Percentiles rank a stretch among this genome's conserved stretches.
Conservation (phyloP, 35 echinoderm and acorn worm genomes). For the Eucidaris tribuloides region DNA sequence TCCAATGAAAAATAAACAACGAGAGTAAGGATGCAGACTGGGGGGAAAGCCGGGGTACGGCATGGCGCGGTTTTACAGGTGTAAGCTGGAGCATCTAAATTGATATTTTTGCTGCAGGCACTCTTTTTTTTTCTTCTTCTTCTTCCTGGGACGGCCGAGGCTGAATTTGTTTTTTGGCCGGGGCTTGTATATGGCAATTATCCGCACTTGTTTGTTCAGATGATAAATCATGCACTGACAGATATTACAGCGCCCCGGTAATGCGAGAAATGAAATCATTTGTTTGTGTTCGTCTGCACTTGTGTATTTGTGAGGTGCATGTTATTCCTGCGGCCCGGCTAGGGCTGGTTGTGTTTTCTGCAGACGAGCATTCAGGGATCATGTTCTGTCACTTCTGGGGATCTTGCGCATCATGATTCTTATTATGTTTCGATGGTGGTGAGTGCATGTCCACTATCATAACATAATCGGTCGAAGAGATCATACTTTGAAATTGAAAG, state of each 20-base stretch:
- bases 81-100: constrained; percentile 17
- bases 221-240: constrained; percentile 31
- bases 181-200: constrained; percentile 40
- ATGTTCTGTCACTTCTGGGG: too few relatives aligned
- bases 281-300: constrained; percentile 11
- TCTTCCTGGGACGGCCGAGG: constrained; percentile 12
- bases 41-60: neutral
- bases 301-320: neutral
- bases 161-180: constrained; percentile 22
- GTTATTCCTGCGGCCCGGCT: neutral
- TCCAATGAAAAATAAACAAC: constrained; percentile 39
- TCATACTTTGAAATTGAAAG: too few relatives aligned
- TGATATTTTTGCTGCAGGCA: constrained; percentile 34
- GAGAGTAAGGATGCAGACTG: constrained; percentile 6
- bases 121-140: too few relatives aligned
- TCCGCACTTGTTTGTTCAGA: constrained; percentile 26
- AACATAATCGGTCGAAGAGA: too few relatives aligned
- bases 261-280: constrained; percentile 38
- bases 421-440: too few relatives aligned
- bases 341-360: too few relatives aligned
- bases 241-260: constrained; percentile 14
- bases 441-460: too few relatives aligned
- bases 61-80: constrained; percentile 28
- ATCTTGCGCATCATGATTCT: too few relatives aligned
- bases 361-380: too few relatives aligned